Evolutionary conservation across 1,140 invertebrate genomes (phyloP).

Genomic region (Bombus ignitus): DNA sequence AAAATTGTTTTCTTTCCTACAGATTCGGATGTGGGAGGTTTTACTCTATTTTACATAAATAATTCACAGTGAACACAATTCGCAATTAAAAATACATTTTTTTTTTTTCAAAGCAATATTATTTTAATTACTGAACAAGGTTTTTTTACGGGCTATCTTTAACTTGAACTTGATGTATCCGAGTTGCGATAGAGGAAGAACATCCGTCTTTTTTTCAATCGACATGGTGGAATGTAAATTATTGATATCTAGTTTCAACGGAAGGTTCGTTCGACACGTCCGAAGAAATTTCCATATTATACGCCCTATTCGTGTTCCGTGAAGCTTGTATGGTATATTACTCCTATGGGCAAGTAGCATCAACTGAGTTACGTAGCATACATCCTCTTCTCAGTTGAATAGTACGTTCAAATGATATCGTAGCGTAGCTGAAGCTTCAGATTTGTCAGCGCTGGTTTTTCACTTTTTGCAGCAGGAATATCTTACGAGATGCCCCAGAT

Average conservation of each 20-base stretch:
- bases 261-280: background rate
- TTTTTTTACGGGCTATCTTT: background rate
- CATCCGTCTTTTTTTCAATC: background rate
- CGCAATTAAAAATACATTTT: too few species aligned
- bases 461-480: background rate
- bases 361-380: constrained; percentile 22
- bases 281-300: constrained; percentile 12
- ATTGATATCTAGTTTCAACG: background rate
- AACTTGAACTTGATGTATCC: background rate
- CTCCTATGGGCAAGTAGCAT: background rate
- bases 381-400: constrained; percentile 9
- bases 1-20: too few species aligned
- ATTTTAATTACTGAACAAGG: too few species aligned
- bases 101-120: too few species aligned
- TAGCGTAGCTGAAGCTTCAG: background rate
- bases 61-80: too few species aligned
- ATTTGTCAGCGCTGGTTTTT: background rate
- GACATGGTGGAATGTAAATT: background rate
- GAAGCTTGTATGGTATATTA: background rate
- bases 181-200: background rate
- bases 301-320: constrained; percentile 27
- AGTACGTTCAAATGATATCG: background rate
- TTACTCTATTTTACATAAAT: too few species aligned
- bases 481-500: background rate
- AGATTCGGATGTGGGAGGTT: too few species aligned